Conservation (phyloP, 2,113 vertebrate genomes). For the Cynopterus brachyotis region DNA sequence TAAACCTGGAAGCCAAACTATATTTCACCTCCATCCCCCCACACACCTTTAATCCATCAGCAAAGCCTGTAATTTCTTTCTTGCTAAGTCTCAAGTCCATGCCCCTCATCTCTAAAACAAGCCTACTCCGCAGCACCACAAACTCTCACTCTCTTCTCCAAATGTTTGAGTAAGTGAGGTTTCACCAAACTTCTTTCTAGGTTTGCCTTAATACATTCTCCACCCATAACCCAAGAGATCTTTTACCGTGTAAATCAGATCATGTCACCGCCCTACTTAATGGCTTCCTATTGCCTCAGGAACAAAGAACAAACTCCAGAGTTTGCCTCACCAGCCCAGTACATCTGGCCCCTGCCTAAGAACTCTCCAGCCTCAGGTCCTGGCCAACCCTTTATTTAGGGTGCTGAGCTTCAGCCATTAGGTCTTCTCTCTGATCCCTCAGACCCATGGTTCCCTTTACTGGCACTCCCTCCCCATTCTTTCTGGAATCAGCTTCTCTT, state of each 20-base stretch:
- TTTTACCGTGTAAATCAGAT: not conserved
- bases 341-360: not conserved
- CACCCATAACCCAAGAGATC: not conserved
- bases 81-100: not conserved
- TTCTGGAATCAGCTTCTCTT: not conserved
- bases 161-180: no score
- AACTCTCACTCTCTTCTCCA: not conserved
- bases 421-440: not conserved
- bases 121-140: accelerated
- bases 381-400: not conserved
- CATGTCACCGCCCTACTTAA: not conserved
- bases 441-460: not conserved
- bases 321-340: not conserved
- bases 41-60: not conserved
- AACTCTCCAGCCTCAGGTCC: not conserved
- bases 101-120: not conserved
- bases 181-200: not conserved
- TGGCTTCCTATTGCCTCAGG: slow-evolving; percentile 41
- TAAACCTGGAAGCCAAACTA: not conserved
- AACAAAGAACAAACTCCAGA: not conserved
- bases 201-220: not conserved
- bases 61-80: not conserved
- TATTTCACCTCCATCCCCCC: not conserved
- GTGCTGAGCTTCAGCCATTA: not conserved
- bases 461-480: not conserved